Conservation (phyloP, 2,113 vertebrate genomes). For the Galbula dea region DNA sequence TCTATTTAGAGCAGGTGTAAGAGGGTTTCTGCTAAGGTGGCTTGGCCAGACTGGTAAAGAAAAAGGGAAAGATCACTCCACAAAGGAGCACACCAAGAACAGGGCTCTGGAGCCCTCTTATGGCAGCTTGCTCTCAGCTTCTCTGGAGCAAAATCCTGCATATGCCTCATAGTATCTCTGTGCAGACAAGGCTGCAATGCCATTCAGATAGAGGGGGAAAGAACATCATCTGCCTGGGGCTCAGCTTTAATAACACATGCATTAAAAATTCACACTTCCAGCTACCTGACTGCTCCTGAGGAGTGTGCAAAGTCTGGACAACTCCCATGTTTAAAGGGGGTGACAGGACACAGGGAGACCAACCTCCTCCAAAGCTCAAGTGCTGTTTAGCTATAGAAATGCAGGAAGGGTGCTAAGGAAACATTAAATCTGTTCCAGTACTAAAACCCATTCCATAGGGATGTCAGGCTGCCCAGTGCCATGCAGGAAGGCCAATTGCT, state of each 20-base stretch:
- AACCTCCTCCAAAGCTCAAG: background rate
- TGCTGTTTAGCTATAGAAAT: background rate
- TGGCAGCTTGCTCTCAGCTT: conserved; percentile 1
- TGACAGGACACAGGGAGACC: background rate
- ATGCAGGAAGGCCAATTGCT: background rate
- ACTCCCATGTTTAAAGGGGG: background rate
- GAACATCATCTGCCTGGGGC: background rate
- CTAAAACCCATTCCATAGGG: background rate
- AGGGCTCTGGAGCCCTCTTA: conserved; percentile 68
- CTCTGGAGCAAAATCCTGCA: rapidly evolving
- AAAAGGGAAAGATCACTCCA: background rate
- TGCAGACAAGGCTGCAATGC: background rate
- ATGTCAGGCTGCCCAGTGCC: background rate
- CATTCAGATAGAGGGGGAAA: background rate
- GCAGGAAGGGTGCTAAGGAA: background rate
- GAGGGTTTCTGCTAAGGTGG: background rate
- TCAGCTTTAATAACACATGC: background rate
- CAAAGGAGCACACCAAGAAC: background rate
- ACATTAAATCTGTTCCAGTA: background rate
- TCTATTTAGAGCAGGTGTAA: background rate
- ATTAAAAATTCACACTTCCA: background rate
- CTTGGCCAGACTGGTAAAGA: background rate
- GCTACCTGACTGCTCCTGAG: background rate
- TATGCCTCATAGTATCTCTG: rapidly evolving
- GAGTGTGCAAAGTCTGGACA: background rate